Conservation (phyloP, 2,888 invertebrate genomes). For the Clivina fossor region DNA sequence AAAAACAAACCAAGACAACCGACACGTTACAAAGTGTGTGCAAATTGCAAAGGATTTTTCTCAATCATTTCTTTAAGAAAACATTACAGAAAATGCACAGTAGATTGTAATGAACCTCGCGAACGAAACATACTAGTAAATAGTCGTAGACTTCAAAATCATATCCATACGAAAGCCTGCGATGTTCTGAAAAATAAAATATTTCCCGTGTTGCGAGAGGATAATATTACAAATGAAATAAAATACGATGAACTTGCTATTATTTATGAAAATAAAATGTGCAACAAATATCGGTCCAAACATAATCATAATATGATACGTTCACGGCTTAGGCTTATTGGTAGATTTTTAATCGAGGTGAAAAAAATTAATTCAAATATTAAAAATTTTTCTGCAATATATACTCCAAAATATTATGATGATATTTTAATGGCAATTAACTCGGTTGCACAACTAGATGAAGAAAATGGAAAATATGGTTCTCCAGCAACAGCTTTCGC, state of each 20-base stretch:
- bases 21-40: constrained; percentile 28
- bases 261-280: constrained; percentile 26
- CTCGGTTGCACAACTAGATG: background rate
- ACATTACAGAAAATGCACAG: constrained; percentile 37
- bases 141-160: constrained; percentile 32
- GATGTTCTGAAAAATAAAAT: constrained; percentile 26
- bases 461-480: background rate
- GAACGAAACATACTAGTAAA: constrained; percentile 35
- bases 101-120: constrained; percentile 18
- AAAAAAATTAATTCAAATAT: constrained; percentile 15
- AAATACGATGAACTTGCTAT: constrained; percentile 23
- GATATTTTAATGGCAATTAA: constrained; percentile 5
- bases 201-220: constrained; percentile 38
- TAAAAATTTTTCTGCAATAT: constrained; percentile 4
- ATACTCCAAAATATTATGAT: constrained; percentile 1
- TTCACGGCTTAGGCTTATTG: constrained; percentile 35
- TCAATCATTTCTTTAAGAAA: constrained; percentile 36
- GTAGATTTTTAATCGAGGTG: constrained; percentile 32
- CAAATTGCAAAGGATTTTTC: constrained; percentile 38
- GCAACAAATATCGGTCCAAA: constrained; percentile 22
- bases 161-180: constrained; percentile 35
- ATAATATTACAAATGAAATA: constrained; percentile 28
- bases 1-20: background rate
- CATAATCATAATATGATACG: constrained; percentile 32
- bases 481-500: constrained; percentile 3